These are phyloP conservation scores for Pituophis catenifer DNA, from an alignment of 2,113 vertebrate genomes.

Conservation along the genomic window DNA sequence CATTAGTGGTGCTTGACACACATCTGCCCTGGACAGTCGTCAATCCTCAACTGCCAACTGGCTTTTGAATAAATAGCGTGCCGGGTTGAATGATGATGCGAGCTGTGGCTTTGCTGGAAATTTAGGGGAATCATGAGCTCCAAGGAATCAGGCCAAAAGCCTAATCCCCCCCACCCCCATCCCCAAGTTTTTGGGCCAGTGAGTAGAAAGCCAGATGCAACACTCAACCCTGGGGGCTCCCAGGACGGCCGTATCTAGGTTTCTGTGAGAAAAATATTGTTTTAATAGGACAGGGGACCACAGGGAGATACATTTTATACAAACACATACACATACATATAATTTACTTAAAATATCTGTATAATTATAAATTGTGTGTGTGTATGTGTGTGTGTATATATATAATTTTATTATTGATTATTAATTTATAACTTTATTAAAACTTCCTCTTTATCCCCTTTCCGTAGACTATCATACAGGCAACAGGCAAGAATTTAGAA, in stretches of 20 bases:
- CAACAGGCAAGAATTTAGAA: conserved; percentile 45
- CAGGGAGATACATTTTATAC: neutral
- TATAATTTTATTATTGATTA: neutral
- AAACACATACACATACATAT: neutral
- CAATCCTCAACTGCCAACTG: conserved; percentile 71
- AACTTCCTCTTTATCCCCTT: neutral
- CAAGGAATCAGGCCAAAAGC: neutral
- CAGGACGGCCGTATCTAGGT: neutral
- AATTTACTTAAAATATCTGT: neutral
- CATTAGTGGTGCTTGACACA: conserved; percentile 71
- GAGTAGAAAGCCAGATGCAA: neutral
- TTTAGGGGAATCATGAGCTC: neutral
- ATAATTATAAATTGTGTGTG: neutral
- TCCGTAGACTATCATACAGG: conserved; percentile 11
- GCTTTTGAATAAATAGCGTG: conserved; percentile 52
- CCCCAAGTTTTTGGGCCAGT: neutral
- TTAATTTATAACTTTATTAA: neutral
- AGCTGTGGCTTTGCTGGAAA: conserved; percentile 9
- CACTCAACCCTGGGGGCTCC: neutral
- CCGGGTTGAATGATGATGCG: conserved; percentile 64
- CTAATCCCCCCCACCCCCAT: too few relatives aligned
- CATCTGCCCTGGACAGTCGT: conserved; percentile 67
- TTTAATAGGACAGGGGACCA: neutral
- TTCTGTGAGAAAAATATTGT: neutral
- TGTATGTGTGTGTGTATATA: neutral